Conservation (phyloP, 2,888 invertebrate species). For the Agonum fuliginosum region DNA sequence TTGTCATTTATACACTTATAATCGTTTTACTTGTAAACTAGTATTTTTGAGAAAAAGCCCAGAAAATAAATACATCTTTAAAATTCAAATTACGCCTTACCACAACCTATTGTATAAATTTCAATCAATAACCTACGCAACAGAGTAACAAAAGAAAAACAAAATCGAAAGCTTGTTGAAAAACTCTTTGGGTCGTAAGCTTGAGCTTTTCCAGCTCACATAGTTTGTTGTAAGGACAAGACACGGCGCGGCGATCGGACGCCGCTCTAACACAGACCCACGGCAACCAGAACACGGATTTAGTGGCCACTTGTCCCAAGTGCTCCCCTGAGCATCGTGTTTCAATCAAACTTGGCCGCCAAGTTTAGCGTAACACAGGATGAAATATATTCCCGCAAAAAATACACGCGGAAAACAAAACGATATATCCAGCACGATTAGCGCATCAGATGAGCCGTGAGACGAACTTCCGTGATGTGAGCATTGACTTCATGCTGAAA, state of each 20-base stretch:
- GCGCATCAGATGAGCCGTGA: constrained; percentile 34
- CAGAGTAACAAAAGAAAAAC: neutral
- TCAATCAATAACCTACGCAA: neutral
- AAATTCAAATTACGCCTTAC: neutral
- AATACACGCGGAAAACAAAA: constrained; percentile 26
- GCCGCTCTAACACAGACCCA: no score
- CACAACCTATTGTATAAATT: neutral
- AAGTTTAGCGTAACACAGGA: constrained; percentile 47
- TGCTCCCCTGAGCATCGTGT: constrained; percentile 59
- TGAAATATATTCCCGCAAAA: constrained; percentile 18
- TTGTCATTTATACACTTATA: neutral
- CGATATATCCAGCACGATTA: constrained; percentile 43
- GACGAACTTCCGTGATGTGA: no score
- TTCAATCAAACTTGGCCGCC: constrained; percentile 60
- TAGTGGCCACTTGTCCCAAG: constrained; percentile 59
- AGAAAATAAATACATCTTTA: neutral
- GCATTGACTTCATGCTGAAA: no score
- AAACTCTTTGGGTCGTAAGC: constrained; percentile 20
- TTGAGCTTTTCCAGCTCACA: constrained; percentile 30
- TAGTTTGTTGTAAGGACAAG: constrained; percentile 36
- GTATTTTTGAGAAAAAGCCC: no score
- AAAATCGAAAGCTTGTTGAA: constrained; percentile 27
- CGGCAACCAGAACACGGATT: constrained; percentile 46
- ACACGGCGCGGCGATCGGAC: neutral
- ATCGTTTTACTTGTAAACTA: neutral